Evolutionary conservation across 2,797 vertebrate genomes (phyloP).

Genomic region (Acanthopagrus latus): DNA sequence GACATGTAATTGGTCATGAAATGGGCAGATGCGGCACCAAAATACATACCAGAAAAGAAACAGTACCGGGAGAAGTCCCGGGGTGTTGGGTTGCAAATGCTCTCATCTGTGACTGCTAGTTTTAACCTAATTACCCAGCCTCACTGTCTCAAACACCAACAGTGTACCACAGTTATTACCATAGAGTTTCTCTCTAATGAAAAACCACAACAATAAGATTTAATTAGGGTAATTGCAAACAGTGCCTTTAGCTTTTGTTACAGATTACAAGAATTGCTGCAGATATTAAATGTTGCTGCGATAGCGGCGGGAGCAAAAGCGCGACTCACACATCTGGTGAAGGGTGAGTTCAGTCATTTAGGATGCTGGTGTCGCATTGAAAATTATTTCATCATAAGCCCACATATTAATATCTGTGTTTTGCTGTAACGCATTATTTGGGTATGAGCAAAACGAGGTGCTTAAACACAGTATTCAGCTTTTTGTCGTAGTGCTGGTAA

Average conservation of each 20-base stretch:
- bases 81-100: neutral
- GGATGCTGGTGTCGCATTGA: neutral
- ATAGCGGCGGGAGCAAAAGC: neutral
- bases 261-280: neutral
- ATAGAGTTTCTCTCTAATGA: neutral
- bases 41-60: neutral
- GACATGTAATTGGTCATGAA: neutral
- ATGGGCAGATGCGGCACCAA: neutral
- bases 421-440: neutral
- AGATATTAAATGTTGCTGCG: neutral
- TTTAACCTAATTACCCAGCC: neutral
- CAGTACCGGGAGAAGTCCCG: neutral
- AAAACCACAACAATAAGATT: neutral
- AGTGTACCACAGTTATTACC: neutral
- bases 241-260: neutral
- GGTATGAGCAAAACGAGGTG: neutral
- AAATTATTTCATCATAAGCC: neutral
- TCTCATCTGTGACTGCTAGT: neutral
- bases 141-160: neutral
- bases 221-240: neutral
- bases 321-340: neutral
- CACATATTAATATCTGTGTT: neutral
- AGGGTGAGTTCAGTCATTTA: neutral
- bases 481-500: neutral
- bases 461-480: neutral